Evolutionary conservation across 2,797 vertebrate species (phyloP).

Genomic region (Mareca penelope): DNA sequence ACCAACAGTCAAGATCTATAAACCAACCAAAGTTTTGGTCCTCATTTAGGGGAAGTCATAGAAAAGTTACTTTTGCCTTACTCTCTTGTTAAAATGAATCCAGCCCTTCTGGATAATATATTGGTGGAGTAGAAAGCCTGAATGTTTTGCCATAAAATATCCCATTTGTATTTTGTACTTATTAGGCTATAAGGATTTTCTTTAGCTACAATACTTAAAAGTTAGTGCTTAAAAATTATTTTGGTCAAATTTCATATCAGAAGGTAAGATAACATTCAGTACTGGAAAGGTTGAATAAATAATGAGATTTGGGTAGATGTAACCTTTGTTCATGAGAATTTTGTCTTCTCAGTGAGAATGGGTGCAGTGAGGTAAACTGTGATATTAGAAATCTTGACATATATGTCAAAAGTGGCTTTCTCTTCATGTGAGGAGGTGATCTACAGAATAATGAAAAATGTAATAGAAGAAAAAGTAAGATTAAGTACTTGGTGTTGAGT

Average conservation of each 20-base stretch:
- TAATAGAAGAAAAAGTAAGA: neutral
- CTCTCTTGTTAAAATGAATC: neutral
- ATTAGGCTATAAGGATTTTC: neutral
- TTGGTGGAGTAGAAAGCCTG: neutral
- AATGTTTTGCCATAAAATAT: neutral
- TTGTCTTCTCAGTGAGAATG: neutral
- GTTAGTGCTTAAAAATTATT: neutral
- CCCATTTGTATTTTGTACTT: neutral
- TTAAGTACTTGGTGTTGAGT: neutral
- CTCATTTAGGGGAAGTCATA: neutral
- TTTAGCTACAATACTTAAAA: neutral
- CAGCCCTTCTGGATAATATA: neutral
- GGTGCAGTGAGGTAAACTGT: neutral
- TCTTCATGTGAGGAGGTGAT: neutral
- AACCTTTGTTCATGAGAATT: neutral
- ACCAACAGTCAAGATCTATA: neutral
- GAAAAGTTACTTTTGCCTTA: neutral
- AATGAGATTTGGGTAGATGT: neutral
- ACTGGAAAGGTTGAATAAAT: neutral
- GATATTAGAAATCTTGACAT: slow-evolving; percentile 50
- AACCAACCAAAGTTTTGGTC: neutral
- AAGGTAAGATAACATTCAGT: neutral
- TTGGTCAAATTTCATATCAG: neutral
- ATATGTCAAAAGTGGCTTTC: slow-evolving; percentile 20
- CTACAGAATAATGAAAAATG: slow-evolving; percentile 4